Conservation (phyloP, 2,797 vertebrate genomes). For the Oreochromis mossambicus region DNA sequence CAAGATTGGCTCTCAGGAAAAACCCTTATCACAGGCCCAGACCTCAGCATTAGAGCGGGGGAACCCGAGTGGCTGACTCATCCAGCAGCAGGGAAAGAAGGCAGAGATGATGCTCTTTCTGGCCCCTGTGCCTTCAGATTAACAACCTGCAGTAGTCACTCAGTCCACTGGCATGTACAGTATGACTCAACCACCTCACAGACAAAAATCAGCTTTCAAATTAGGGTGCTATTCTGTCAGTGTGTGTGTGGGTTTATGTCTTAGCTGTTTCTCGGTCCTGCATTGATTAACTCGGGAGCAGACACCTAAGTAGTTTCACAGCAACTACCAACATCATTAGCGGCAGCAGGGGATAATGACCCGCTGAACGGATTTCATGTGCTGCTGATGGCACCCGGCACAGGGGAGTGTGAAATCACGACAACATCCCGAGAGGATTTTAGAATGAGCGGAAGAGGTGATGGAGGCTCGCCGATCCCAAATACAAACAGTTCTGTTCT, state of each 20-base stretch:
- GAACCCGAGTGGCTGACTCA: slow-evolving; percentile 65
- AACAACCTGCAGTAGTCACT: slow-evolving; percentile 40
- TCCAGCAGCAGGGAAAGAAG: slow-evolving; percentile 37
- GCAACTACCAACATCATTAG: slow-evolving; percentile 57
- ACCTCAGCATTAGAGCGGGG: slow-evolving; percentile 42
- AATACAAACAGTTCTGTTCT: neutral
- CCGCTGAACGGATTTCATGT: slow-evolving; percentile 44
- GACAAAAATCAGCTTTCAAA: neutral
- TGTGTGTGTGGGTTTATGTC: slow-evolving; percentile 12
- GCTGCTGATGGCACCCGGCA: slow-evolving; percentile 30
- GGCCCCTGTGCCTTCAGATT: slow-evolving; percentile 19
- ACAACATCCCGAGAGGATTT: slow-evolving; percentile 40
- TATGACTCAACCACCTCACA: slow-evolving; percentile 40
- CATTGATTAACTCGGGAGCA: slow-evolving; percentile 42
- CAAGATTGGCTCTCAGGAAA: slow-evolving; percentile 50
- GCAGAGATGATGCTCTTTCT: slow-evolving; percentile 13
- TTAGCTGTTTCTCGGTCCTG: slow-evolving; percentile 6
- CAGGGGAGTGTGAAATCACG: slow-evolving; percentile 39
- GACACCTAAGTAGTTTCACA: slow-evolving; percentile 42
- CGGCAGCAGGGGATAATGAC: slow-evolving; percentile 50
- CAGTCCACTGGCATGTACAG: slow-evolving; percentile 3
- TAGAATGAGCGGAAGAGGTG: slow-evolving; percentile 11
- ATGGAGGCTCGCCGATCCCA: neutral
- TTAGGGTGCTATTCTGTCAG: neutral
- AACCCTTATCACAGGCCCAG: slow-evolving; percentile 48